phyloP scores from a whole-genome alignment of 2,113 vertebrate genomes.

The Hirundichthys speculiger region DNA sequence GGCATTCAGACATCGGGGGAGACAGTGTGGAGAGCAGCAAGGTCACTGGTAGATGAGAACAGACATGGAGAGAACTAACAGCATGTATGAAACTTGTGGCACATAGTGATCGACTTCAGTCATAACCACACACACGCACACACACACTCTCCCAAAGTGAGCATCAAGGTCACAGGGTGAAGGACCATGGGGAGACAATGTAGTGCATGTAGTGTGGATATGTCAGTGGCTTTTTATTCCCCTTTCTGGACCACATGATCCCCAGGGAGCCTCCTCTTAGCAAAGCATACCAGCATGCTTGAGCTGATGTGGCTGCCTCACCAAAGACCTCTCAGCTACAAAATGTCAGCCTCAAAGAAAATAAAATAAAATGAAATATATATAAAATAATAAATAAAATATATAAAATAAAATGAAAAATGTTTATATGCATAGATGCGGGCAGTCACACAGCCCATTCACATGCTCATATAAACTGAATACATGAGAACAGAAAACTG shows the following conservation, averaged over 20 bases:
- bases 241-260: slow-evolving; percentile 2
- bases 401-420: slow-evolving; percentile 20
- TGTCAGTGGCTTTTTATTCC: too few relatives aligned
- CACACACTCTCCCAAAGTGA: background rate
- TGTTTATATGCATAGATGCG: slow-evolving; percentile 14
- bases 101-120: slow-evolving; percentile 21
- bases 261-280: slow-evolving; percentile 1
- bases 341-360: too few relatives aligned
- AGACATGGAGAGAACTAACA: slow-evolving; percentile 55
- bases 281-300: background rate
- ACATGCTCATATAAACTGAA: slow-evolving; percentile 7
- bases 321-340: too few relatives aligned
- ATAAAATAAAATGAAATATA: too few relatives aligned
- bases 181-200: slow-evolving; percentile 21
- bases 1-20: slow-evolving; percentile 68
- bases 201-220: too few relatives aligned
- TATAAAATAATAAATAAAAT: too few relatives aligned
- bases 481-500: slow-evolving; percentile 11
- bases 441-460: background rate
- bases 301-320: background rate
- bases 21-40: slow-evolving; percentile 51
- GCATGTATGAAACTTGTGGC: slow-evolving; percentile 16
- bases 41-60: slow-evolving; percentile 57
- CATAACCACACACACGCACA: slow-evolving; percentile 6
- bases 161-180: slow-evolving; percentile 30